Base-by-base conservation (phyloP, 2,888 invertebrate species). In the Caenorhabditis sp. region DNA sequence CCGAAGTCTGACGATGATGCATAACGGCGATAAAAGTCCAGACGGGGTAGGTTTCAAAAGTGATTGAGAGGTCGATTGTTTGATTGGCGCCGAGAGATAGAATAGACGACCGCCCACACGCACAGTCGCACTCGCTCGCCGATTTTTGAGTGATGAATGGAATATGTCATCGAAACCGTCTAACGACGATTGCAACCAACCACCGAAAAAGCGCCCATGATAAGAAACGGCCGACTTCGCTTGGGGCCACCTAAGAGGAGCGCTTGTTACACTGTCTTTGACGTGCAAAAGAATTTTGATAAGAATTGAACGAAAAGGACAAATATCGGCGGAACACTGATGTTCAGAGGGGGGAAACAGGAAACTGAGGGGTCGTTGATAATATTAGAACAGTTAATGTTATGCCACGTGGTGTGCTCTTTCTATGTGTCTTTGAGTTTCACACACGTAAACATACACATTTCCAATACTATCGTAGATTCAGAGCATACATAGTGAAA, bases 21-120 rank as follows among this genome's bases (percentile, higher is more conserved):
- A 71, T 50, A 77, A 66, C 58, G 78, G 78, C n/a, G 78, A 78
- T 4, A 68, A 70, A 27, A 79, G 78, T 71, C 81, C 79, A 39
- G 81, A 81, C 20, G 72, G 74, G 39, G 79, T 79, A 70, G 58
- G 72, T 58, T 46, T 22, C 11, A 17, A 22, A 41, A 52, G 37
- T 22, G 46, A 32, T 45, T 39, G 17, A 22, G 22, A 48, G 48
- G 48, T 48, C 30, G 48, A 48, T 30, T 15, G 26, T 26, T 48
- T 13, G 48, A 48, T 48, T 27, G 27, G 48, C 48, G 48, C 2
- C 17, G 46, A 46, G 30, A 48, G 48, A 48, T 48, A 48, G 48
- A 27, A 46, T 1, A 41, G 17, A 15, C n/a, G n/a, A 41, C 41
- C 43, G 43, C 43, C 43, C 11, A 26, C 24, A n/a, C 15, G 30